phyloP scores from a whole-genome alignment of 2,888 invertebrate species.

The Lochmaea capreae region DNA sequence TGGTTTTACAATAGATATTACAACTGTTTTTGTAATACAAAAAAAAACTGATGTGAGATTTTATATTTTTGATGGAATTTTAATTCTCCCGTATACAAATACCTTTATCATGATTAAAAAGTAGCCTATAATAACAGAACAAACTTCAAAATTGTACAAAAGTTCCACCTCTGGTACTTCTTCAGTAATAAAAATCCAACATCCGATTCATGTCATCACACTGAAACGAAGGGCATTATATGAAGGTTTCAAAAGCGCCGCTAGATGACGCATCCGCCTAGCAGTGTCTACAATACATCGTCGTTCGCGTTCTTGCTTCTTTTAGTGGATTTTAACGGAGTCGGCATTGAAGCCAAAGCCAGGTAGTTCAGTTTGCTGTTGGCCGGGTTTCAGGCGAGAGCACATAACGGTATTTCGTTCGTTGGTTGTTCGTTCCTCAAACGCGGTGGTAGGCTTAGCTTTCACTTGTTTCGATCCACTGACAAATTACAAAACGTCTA shows the following conservation, averaged over 20 bases:
- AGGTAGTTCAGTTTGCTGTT: constrained; percentile 28
- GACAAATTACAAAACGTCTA: constrained; percentile 19
- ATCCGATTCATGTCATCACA: constrained; percentile 18
- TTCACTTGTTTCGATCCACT: constrained; percentile 26
- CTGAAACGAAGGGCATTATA: constrained; percentile 14
- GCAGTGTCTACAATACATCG: constrained; percentile 14
- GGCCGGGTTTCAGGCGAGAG: constrained; percentile 24
- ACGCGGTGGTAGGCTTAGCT: constrained; percentile 7
- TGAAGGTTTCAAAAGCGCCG: constrained; percentile 10
- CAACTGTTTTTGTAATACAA: no score
- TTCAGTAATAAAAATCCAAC: constrained; percentile 7
- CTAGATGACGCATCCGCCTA: constrained; percentile 5
- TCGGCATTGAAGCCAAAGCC: constrained; percentile 29
- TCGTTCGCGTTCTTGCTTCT: constrained; percentile 27
- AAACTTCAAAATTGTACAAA: neutral
- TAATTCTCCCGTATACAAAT: neutral
- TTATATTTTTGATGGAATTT: neutral
- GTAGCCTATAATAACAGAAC: no score
- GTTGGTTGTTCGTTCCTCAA: constrained; percentile 13
- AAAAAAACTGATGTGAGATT: no score
- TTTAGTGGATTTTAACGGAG: constrained; percentile 34
- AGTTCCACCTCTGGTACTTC: neutral
- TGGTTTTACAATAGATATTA: no score
- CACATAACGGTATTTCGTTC: constrained; percentile 26
- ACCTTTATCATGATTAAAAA: neutral